Conservation (phyloP, 1,140 invertebrate genomes). For the Diabrotica virgifera region DNA sequence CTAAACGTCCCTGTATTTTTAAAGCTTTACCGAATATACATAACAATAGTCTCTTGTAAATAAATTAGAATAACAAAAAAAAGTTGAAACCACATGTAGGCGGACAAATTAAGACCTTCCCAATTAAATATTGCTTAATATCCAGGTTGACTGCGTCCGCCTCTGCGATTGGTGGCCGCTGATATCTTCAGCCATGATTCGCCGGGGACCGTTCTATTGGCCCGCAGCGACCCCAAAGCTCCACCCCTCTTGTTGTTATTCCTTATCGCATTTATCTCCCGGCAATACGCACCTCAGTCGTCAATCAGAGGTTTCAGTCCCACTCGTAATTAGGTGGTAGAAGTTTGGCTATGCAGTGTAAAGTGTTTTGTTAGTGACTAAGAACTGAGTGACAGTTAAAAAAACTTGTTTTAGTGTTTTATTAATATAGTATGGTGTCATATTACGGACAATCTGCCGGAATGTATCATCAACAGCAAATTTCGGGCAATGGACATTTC, state of each 20-base stretch:
- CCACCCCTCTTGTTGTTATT: conserved; percentile 16
- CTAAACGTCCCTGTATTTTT: conserved; percentile 1
- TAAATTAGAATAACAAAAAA: conserved; percentile 23
- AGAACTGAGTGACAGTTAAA: conserved; percentile 2
- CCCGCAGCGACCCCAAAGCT: conserved; percentile 5
- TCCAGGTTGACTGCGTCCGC: conserved; percentile 18
- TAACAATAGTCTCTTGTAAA: conserved; percentile 8
- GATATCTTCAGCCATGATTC: conserved; percentile 35
- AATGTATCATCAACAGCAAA: conserved; percentile 58
- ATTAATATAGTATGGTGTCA: conserved; percentile 53
- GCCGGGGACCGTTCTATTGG: conserved; percentile 24
- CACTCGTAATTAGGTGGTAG: conserved; percentile 9
- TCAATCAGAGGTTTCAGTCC: conserved; percentile 10
- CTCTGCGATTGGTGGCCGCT: conserved; percentile 24
- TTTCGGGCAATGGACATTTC: conserved; percentile 34
- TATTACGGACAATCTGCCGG: conserved; percentile 55
- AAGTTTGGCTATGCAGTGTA: neutral
- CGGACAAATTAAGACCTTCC: conserved; percentile 18
- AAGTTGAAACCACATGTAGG: conserved; percentile 19
- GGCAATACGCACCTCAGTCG: conserved; percentile 15
- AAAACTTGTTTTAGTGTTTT: conserved; percentile 8
- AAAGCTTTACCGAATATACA: conserved; percentile 7
- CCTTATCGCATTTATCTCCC: conserved; percentile 18
- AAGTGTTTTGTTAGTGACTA: conserved; percentile 5
- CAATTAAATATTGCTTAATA: conserved; percentile 37